Evolutionary conservation across 2,797 vertebrate genomes (phyloP).

Genomic region (Onychomys leucogaster): DNA sequence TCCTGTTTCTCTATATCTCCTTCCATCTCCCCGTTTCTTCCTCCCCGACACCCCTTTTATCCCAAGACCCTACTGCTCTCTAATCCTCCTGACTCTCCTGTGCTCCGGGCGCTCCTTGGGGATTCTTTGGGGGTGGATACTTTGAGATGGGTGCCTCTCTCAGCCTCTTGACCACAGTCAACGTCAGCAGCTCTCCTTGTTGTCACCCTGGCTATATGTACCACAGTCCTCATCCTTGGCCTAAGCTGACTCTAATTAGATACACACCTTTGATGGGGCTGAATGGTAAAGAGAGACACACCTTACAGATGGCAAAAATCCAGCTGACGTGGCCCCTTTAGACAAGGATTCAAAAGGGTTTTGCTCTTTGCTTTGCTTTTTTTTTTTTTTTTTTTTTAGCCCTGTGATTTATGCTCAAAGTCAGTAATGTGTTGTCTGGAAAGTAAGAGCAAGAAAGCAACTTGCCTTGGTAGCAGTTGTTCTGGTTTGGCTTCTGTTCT

Average conservation of each 20-base stretch:
- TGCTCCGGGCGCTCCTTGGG: not conserved
- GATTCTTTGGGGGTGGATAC: not conserved
- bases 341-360: not conserved
- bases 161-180: not conserved
- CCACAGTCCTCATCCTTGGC: not conserved
- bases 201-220: not conserved
- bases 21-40: not conserved
- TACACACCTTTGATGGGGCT: not conserved
- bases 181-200: not conserved
- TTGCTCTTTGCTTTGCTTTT: not conserved
- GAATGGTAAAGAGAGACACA: not conserved
- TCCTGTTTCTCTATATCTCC: not conserved
- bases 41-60: not conserved
- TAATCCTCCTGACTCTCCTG: not conserved
- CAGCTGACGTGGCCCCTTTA: not conserved
- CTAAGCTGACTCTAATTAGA: not conserved
- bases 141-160: not conserved
- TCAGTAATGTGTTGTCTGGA: not conserved
- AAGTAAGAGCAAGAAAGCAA: not conserved
- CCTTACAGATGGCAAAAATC: not conserved
- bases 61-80: not conserved
- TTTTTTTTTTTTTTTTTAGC: slow-evolving; percentile 14
- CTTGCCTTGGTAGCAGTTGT: slow-evolving; percentile 16
- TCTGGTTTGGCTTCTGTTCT: not conserved
- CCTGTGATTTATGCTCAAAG: slow-evolving; percentile 36